These are phyloP conservation scores for Drosophila buzzatii DNA, from an alignment of 2,888 invertebrate species.

Conservation along the genomic window DNA sequence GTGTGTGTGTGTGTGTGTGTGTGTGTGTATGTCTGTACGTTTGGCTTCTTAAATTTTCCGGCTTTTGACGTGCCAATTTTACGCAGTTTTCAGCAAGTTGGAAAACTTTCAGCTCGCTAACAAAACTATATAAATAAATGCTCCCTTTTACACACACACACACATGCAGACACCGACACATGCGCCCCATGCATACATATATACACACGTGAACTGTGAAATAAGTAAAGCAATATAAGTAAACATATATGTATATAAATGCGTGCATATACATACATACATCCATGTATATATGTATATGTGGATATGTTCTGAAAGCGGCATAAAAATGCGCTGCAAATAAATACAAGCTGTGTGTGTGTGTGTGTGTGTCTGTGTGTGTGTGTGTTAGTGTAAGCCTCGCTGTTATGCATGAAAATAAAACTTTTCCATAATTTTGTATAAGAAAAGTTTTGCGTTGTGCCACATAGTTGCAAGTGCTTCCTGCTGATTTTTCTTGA, in stretches of 20 bases:
- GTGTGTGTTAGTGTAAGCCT: conserved; percentile 35
- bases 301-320: conserved; percentile 37
- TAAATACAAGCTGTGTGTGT: conserved; percentile 51
- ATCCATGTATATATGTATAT: neutral
- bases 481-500: conserved; percentile 71
- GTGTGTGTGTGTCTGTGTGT: conserved; percentile 18
- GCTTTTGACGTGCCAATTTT: conserved; percentile 77
- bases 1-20: neutral
- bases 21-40: conserved; percentile 18
- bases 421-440: conserved; percentile 79
- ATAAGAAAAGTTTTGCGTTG: conserved; percentile 79
- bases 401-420: conserved; percentile 76
- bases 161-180: conserved; percentile 26
- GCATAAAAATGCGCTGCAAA: conserved; percentile 54
- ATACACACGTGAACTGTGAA: conserved; percentile 34
- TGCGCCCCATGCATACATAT: conserved; percentile 32
- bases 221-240: conserved; percentile 73
- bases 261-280: neutral
- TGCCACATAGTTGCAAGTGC: conserved; percentile 77
- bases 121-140: conserved; percentile 78
- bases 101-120: conserved; percentile 58
- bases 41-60: conserved; percentile 63
- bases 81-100: conserved; percentile 61
- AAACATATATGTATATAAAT: conserved; percentile 31
- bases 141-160: conserved; percentile 35